Evolutionary conservation across 2,888 invertebrate species (phyloP).

Genomic region (Macrosoma leucophasiata): DNA sequence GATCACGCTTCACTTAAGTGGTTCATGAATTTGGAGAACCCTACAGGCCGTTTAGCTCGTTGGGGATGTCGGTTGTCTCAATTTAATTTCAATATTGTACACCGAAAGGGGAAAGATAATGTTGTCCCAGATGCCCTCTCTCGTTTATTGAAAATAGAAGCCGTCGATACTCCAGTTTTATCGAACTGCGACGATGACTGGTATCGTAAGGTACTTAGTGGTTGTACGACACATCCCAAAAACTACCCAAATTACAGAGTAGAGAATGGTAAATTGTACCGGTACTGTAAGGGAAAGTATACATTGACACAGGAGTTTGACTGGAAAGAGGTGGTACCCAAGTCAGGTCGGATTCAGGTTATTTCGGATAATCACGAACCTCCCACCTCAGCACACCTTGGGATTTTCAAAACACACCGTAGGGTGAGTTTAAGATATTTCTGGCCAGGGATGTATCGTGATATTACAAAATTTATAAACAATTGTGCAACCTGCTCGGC

Average conservation of each 20-base stretch:
- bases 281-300: background rate
- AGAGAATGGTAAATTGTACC: background rate
- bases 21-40: conserved; percentile 6
- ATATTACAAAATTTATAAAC: conserved; percentile 4
- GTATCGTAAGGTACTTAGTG: background rate
- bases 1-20: conserved; percentile 7
- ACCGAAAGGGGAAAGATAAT: conserved; percentile 6
- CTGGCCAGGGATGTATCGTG: conserved; percentile 1
- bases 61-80: conserved; percentile 5
- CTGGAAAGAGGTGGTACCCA: background rate
- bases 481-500: background rate
- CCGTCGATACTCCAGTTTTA: background rate
- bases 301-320: background rate
- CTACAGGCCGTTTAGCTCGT: conserved; percentile 10
- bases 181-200: conserved; percentile 1
- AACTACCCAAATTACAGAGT: background rate
- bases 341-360: background rate
- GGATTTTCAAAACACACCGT: conserved; percentile 2
- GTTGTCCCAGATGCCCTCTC: conserved; percentile 9
- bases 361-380: background rate
- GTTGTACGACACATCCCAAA: background rate
- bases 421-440: conserved; percentile 1
- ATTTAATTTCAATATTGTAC: conserved; percentile 5
- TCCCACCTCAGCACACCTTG: conserved; percentile 3
- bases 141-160: conserved; percentile 1